A percentile compares a stretch with the other conserved stretches of the same genome.
Conservation (phyloP, 2,797 vertebrate species). For the Anas flavirostris region DNA sequence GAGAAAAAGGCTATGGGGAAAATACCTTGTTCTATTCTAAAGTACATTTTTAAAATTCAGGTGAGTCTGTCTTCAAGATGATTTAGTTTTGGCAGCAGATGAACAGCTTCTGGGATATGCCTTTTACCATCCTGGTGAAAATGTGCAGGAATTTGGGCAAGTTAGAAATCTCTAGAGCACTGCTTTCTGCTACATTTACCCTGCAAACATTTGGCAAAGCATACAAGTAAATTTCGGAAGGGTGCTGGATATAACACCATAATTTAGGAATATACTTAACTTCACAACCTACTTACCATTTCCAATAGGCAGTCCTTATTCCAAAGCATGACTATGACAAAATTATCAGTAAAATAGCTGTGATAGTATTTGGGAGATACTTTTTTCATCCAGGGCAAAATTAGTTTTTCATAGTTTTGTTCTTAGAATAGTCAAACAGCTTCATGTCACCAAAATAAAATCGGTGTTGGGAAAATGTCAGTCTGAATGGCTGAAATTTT, state of each 20-base stretch:
- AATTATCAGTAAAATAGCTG: neutral
- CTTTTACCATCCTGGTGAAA: neutral
- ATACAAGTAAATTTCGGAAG: neutral
- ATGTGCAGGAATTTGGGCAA: neutral
- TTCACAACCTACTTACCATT: neutral
- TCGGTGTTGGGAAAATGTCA: neutral
- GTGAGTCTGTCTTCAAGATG: neutral
- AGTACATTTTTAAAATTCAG: neutral
- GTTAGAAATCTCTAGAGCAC: neutral
- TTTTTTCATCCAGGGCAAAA: neutral
- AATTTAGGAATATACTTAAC: neutral
- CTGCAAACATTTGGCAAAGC: neutral
- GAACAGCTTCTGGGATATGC: slow-evolving; percentile 1
- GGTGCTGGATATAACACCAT: neutral
- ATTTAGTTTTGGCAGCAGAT: slow-evolving; percentile 25
- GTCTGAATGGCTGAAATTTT: neutral
- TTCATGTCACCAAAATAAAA: slow-evolving; percentile 6
- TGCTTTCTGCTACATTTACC: neutral
- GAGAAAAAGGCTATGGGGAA: slow-evolving; percentile 42
- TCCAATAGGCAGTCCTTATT: neutral
- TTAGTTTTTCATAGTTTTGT: neutral
- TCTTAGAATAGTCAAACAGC: neutral
- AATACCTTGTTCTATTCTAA: slow-evolving; percentile 33
- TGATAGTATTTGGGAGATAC: neutral
- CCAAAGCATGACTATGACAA: neutral